phyloP scores from a whole-genome alignment of 2,113 vertebrate genomes.

The Lepus americanus region DNA sequence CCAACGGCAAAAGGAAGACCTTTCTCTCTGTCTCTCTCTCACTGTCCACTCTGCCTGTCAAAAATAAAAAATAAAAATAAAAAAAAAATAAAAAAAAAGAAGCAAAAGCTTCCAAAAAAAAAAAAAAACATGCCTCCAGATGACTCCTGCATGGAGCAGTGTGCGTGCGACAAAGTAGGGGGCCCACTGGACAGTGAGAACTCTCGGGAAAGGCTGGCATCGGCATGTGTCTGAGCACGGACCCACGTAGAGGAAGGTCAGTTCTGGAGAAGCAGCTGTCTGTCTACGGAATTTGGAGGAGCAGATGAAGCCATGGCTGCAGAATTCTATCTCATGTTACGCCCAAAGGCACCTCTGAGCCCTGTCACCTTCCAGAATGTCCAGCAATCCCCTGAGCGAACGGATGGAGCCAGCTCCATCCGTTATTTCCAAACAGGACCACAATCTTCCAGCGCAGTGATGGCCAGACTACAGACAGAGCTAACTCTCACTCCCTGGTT shows the following conservation, averaged over 20 bases:
- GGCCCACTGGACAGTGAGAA: slow-evolving; percentile 70
- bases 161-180: slow-evolving; percentile 63
- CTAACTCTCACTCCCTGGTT: background rate
- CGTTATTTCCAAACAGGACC: background rate
- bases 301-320: background rate
- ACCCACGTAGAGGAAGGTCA: slow-evolving; percentile 8
- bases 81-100: no score
- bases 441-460: background rate
- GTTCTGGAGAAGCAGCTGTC: background rate
- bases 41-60: no score
- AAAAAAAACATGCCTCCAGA: slow-evolving; percentile 73
- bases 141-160: slow-evolving; percentile 79
- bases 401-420: background rate
- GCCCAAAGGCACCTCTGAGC: slow-evolving; percentile 36
- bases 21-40: no score
- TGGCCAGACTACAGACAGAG: background rate
- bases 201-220: slow-evolving; percentile 64
- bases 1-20: no score
- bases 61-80: no score
- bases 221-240: slow-evolving; percentile 4
- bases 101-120: no score
- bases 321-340: background rate
- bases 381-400: background rate
- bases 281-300: slow-evolving; percentile 20
- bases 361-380: background rate